These are phyloP conservation scores for Wasmannia auropunctata DNA, from an alignment of 1,140 invertebrate genomes.

Conservation along the genomic window DNA sequence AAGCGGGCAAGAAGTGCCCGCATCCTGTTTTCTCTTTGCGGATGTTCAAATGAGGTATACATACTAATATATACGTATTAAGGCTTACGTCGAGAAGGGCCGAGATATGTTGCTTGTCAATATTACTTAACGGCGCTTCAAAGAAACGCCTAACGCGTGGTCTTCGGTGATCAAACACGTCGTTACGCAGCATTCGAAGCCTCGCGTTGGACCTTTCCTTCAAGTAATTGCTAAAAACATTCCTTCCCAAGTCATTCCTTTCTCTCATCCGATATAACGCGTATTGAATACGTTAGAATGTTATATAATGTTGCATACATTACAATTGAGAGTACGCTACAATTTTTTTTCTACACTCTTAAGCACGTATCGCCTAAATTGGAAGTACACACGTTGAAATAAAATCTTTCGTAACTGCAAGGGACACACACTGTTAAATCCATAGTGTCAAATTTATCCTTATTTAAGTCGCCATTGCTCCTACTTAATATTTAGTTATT, in stretches of 20 bases:
- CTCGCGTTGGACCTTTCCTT: background rate
- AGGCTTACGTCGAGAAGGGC: background rate
- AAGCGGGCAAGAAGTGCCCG: background rate
- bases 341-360: background rate
- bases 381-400: no score
- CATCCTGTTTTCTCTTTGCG: conserved; percentile 1
- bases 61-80: background rate
- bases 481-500: no score
- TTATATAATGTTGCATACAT: background rate
- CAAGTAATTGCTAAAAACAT: background rate
- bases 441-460: no score
- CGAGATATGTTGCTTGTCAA: background rate
- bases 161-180: background rate
- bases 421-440: no score
- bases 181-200: background rate
- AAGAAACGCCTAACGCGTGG: background rate
- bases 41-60: background rate
- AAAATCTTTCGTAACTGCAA: no score
- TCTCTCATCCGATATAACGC: background rate
- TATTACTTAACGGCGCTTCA: conserved; percentile 6
- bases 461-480: no score
- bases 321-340: background rate
- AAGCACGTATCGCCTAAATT: no score
- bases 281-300: background rate
- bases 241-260: no score